These are phyloP conservation scores for Botrylloides violaceus DNA, from an alignment of 23 tunicate genomes.

Conservation along the genomic window DNA sequence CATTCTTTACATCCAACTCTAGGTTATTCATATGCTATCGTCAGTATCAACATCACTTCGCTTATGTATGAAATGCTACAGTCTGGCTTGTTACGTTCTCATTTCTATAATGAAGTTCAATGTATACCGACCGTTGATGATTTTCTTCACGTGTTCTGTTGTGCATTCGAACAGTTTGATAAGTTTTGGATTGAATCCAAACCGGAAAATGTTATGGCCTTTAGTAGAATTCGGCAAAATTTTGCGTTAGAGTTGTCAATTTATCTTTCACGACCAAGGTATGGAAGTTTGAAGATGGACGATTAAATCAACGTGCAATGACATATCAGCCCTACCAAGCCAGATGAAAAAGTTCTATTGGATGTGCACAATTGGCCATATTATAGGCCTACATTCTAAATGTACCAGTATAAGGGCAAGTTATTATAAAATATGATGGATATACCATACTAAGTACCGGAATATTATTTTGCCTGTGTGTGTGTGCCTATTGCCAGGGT, in stretches of 20 bases:
- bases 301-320: too few relatives aligned
- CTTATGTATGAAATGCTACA: slow-evolving; percentile 57
- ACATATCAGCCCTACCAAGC: too few relatives aligned
- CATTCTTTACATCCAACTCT: slow-evolving; percentile 77
- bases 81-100: slow-evolving; percentile 68
- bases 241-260: slow-evolving; percentile 22
- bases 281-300: slow-evolving; percentile 14
- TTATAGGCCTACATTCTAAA: too few relatives aligned
- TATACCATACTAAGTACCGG: too few relatives aligned
- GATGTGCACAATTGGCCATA: too few relatives aligned
- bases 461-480: too few relatives aligned
- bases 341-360: too few relatives aligned
- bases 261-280: slow-evolving; percentile 15
- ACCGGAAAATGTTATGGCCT: slow-evolving; percentile 95
- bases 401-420: too few relatives aligned
- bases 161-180: slow-evolving; percentile 59
- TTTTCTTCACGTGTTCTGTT: slow-evolving; percentile 52
- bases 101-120: slow-evolving; percentile 51
- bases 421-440: too few relatives aligned
- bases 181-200: slow-evolving; percentile 86
- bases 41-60: slow-evolving; percentile 76
- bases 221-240: slow-evolving; percentile 45
- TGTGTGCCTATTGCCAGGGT: too few relatives aligned
- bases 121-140: slow-evolving; percentile 39
- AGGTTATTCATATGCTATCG: slow-evolving; percentile 87